Conservation (phyloP, 2,797 vertebrate genomes). For the Helicolenus hilgendorfi region DNA sequence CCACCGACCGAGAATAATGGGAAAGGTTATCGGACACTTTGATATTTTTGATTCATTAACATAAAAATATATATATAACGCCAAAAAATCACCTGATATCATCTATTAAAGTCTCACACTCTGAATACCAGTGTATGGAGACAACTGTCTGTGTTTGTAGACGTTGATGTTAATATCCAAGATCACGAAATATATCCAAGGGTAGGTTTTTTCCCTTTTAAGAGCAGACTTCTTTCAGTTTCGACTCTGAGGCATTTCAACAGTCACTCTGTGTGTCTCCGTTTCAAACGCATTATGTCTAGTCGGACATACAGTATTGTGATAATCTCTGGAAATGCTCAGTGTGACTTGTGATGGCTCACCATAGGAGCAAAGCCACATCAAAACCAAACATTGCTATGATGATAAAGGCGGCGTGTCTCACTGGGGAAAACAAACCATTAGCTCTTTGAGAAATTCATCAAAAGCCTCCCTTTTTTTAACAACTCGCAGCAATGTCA, state of each 20-base stretch:
- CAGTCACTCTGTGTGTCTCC: background rate
- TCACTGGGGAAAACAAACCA: conserved; percentile 74
- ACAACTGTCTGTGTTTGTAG: conserved; percentile 29
- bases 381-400: conserved; percentile 58
- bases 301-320: conserved; percentile 40
- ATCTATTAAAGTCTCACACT: conserved; percentile 32
- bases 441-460: conserved; percentile 77
- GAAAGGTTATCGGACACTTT: conserved; percentile 6
- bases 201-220: conserved; percentile 43
- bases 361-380: conserved; percentile 39
- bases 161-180: conserved; percentile 29
- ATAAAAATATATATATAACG: background rate
- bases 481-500: conserved; percentile 63
- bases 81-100: conserved; percentile 59
- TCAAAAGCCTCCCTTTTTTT: conserved; percentile 64
- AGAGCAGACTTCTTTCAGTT: conserved; percentile 39
- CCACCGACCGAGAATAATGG: conserved; percentile 5
- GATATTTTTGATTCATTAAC: conserved; percentile 19
- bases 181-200: conserved; percentile 48
- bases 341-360: conserved; percentile 43
- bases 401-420: conserved; percentile 23
- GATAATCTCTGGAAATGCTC: conserved; percentile 47
- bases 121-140: conserved; percentile 20
- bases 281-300: conserved; percentile 36
- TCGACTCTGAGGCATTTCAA: conserved; percentile 35